A percentile compares a stretch with the other conserved stretches of the same genome.
Conservation (phyloP, 2,113 vertebrate genomes). For the Monarcha castaneiventris region DNA sequence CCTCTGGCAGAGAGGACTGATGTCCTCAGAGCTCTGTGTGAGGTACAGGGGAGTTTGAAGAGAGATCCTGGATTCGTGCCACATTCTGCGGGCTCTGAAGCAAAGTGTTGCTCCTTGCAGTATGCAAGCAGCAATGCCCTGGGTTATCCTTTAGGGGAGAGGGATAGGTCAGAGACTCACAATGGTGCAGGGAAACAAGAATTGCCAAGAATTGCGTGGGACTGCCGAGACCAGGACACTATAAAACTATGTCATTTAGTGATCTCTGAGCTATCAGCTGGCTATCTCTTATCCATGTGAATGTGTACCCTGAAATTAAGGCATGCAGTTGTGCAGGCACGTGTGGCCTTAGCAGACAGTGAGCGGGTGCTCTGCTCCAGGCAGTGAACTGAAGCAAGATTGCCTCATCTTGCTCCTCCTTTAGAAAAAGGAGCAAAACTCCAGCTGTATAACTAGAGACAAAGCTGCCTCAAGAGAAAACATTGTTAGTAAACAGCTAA, state of each 20-base stretch:
- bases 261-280: background rate
- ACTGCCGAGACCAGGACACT: background rate
- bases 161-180: background rate
- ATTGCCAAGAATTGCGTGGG: background rate
- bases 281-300: background rate
- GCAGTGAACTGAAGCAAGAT: background rate
- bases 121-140: background rate
- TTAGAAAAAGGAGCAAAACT: background rate
- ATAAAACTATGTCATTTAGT: background rate
- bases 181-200: background rate
- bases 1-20: background rate
- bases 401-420: background rate
- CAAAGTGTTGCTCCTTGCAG: background rate
- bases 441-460: conserved; percentile 14
- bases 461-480: conserved; percentile 37
- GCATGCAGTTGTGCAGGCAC: background rate
- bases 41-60: background rate
- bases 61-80: background rate
- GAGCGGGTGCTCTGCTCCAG: background rate
- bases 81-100: background rate
- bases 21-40: background rate
- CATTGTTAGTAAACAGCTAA: conserved; percentile 47
- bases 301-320: background rate
- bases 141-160: background rate
- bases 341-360: background rate